Percentiles rank a stretch among this genome's conserved stretches.
These are phyloP conservation scores for Eubucco bourcierii DNA, from an alignment of 2,113 vertebrate species.

Conservation along the genomic window DNA sequence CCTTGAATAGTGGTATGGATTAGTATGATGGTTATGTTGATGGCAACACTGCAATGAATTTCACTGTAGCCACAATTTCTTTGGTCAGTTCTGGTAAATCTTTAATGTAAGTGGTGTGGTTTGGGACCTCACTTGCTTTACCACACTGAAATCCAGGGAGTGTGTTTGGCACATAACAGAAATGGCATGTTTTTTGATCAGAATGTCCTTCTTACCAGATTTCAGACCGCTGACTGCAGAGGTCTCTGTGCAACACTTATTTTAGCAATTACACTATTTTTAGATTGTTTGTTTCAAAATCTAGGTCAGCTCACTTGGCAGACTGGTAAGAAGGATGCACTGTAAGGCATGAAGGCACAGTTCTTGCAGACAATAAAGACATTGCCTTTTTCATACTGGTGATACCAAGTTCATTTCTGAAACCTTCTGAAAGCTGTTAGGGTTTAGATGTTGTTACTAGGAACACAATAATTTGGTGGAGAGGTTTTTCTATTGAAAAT, in stretches of 20 bases:
- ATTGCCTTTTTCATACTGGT: neutral
- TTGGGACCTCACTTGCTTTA: neutral
- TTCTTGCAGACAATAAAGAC: neutral
- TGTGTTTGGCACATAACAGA: neutral
- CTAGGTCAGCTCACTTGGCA: slow-evolving; percentile 53
- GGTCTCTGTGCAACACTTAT: slow-evolving; percentile 15
- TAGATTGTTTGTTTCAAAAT: slow-evolving; percentile 60
- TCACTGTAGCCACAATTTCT: neutral
- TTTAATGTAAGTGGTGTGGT: neutral
- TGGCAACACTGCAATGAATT: neutral
- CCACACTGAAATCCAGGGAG: neutral
- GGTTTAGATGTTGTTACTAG: neutral
- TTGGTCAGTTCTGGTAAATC: neutral
- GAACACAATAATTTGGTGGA: neutral
- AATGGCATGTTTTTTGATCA: neutral
- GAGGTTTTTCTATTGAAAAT: neutral
- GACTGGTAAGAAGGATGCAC: neutral
- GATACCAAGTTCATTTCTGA: neutral
- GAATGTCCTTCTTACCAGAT: neutral
- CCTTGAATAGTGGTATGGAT: neutral
- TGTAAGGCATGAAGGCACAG: neutral
- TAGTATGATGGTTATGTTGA: too few relatives aligned
- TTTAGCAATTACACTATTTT: slow-evolving; percentile 53
- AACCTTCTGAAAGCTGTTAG: neutral
- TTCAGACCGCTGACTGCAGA: slow-evolving; percentile 12